Evolutionary conservation across 2,888 invertebrate genomes (phyloP), one percentile per base, ranked within the genome.

Genomic region (Rhopalosiphum nymphaeae): DNA sequence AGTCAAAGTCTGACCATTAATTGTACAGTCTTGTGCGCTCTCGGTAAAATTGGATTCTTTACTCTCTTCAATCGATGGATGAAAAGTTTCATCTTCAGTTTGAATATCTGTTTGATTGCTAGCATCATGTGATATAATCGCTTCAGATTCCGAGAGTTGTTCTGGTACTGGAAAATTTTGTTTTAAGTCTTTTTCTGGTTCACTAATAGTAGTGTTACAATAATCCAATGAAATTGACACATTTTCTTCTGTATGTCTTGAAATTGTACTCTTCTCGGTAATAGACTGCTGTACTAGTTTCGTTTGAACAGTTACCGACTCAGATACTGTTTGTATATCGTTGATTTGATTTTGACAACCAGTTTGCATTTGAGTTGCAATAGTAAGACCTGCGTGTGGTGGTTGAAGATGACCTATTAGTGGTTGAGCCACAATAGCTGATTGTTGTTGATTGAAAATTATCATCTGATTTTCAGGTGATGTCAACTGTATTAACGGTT

Each of bases 381-480:
- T 85, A 49, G 93, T 67, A 44, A 94, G 49, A 7, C 85, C 90
- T 3, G 90, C 44, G 21, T 94, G 93, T 25, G 90, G 29, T 3
- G 85, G 85, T 86, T 94, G 93, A 61, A 94, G 26, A 61, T 94
- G 93, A 61, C 86, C 21, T 21, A 94, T 86, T 25, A 94, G 13
- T 53, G 93, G 93, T 86, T 94, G 93, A 42, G 93, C 93, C 11
- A 94, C 53, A 29, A 94, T 91, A 25, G 93, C 93, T 0, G 93
- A 94, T 49, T 94, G 93, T 85, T 94, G 93, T 94, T 94, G 93
- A 10, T 94, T 94, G 42, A 94, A 94, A 94, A 94, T 90, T 2
- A 94, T 90, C 93, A 94, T 94, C 86, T 94, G 93, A 91, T 94
- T 94, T 61, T 94, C 93, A 25, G 93, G 93, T 0, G 93, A 94